phyloP scores from a whole-genome alignment of 2,888 invertebrate species.

The Synergus umbraculus region DNA sequence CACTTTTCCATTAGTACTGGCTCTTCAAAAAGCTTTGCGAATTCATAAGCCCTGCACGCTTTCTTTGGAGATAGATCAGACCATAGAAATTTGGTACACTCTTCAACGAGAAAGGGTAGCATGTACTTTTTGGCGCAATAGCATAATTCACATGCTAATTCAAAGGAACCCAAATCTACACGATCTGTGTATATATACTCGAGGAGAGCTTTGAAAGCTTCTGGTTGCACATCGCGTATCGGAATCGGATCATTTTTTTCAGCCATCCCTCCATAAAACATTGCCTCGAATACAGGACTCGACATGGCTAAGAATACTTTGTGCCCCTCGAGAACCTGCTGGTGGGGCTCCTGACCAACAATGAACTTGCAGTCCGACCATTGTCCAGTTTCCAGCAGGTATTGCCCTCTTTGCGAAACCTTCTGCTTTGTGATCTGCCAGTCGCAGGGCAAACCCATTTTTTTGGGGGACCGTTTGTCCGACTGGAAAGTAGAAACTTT shows the following conservation, averaged over 20 bases:
- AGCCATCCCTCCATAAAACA: constrained; percentile 92
- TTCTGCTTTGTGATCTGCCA: constrained; percentile 88
- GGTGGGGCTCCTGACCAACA: constrained; percentile 88
- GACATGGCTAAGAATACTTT: constrained; percentile 91
- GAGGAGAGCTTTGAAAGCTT: constrained; percentile 89
- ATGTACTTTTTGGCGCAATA: constrained; percentile 94
- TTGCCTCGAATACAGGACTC: constrained; percentile 92
- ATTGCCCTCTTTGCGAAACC: constrained; percentile 85
- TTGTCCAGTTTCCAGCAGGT: constrained; percentile 87
- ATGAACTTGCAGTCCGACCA: constrained; percentile 92
- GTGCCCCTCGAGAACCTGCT: constrained; percentile 86
- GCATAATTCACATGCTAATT: constrained; percentile 91
- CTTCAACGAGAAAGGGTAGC: constrained; percentile 89
- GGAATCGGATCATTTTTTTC: constrained; percentile 88
- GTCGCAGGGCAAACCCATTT: constrained; percentile 82
- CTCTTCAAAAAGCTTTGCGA: constrained; percentile 91
- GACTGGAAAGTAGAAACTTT: constrained; percentile 1
- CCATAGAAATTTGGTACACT: constrained; percentile 91
- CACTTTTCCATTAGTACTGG: constrained; percentile 89
- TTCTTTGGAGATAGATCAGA: constrained; percentile 88
- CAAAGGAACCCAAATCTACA: constrained; percentile 88
- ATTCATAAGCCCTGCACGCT: constrained; percentile 91
- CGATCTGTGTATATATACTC: constrained; percentile 91
- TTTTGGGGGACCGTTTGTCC: constrained; percentile 2
- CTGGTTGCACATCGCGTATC: constrained; percentile 91